Percentiles rank a stretch among this genome's conserved stretches.
Evolutionary conservation across 2,797 vertebrate genomes (phyloP).

Genomic region (Acanthopagrus latus): DNA sequence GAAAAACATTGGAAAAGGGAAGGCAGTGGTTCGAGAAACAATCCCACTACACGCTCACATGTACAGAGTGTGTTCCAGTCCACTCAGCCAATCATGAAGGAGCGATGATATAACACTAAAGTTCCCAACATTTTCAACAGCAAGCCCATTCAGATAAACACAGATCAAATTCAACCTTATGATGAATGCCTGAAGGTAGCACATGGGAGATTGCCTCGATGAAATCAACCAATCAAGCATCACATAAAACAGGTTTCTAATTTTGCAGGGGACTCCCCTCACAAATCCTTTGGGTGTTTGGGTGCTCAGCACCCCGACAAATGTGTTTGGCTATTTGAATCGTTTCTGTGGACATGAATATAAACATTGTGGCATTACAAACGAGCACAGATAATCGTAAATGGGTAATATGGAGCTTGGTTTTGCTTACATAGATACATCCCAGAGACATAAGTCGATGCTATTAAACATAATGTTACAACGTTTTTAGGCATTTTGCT

Average conservation of each 20-base stretch:
- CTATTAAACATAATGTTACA: background rate
- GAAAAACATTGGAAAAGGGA: conserved; percentile 10
- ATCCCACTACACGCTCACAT: conserved; percentile 61
- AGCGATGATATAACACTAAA: conserved; percentile 71
- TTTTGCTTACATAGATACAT: background rate
- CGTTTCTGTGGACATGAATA: background rate
- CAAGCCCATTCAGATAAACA: conserved; percentile 8
- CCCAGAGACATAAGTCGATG: background rate
- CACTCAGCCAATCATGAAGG: conserved; percentile 66
- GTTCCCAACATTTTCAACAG: conserved; percentile 48
- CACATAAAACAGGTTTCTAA: background rate
- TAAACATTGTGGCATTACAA: background rate
- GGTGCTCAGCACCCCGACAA: background rate
- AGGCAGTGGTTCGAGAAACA: conserved; percentile 34
- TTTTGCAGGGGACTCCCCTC: background rate
- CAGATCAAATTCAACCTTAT: background rate
- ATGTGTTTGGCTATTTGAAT: background rate
- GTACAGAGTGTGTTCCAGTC: conserved; percentile 54
- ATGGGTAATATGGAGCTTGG: background rate
- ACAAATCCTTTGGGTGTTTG: background rate
- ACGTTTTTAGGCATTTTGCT: background rate
- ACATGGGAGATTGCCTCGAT: background rate
- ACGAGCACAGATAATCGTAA: background rate
- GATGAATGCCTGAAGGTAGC: background rate
- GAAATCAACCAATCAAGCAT: background rate